Conservation (phyloP, 2,888 invertebrate genomes). For the Callinectes sapidus region DNA sequence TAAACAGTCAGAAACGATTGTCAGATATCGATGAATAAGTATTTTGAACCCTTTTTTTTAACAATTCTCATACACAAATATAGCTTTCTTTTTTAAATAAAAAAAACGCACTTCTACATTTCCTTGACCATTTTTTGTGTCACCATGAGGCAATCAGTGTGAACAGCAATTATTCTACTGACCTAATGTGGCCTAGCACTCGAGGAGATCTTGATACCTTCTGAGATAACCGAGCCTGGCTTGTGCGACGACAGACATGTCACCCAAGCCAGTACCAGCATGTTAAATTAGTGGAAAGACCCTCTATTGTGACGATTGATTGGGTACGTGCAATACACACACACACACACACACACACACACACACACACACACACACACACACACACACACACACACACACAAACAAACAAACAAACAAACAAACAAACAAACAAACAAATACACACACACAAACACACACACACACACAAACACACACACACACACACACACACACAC, state of each 20-base stretch:
- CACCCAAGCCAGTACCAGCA: background rate
- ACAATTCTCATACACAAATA: no score
- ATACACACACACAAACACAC: constrained; percentile 34
- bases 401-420: constrained; percentile 13
- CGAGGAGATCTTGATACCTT: background rate
- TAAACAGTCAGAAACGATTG: no score
- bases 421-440: constrained; percentile 14
- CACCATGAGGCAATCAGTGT: background rate
- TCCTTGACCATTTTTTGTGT: background rate
- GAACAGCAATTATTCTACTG: no score
- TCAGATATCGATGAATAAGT: no score
- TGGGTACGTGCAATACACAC: background rate
- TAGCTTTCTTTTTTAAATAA: background rate
- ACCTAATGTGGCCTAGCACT: no score
- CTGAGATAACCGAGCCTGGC: background rate
- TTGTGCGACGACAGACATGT: background rate
- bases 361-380: constrained; percentile 33
- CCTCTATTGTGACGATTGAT: no score
- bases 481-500: constrained; percentile 28
- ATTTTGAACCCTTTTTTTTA: no score
- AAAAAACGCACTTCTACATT: background rate
- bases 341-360: constrained; percentile 38
- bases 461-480: constrained; percentile 28
- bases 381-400: constrained; percentile 30
- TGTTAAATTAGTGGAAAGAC: no score